Base-by-base conservation (phyloP, 2,113 vertebrate species). In the Coreoperca whiteheadi region DNA sequence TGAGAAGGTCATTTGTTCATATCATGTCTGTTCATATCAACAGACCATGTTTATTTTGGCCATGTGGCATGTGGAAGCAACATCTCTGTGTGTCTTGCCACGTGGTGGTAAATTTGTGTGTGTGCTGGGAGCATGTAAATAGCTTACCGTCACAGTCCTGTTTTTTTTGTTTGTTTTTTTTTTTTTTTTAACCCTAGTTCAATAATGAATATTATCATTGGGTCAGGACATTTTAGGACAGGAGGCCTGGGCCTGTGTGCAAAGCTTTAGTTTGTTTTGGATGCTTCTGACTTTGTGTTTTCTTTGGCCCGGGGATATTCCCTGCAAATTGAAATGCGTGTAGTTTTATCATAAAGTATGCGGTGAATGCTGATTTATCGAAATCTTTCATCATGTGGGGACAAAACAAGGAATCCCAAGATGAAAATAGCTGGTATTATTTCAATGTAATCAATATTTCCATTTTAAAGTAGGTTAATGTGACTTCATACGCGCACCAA, bases 21-120 rank as follows among this genome's bases (percentile, higher is more conserved):
- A 39, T 76, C 54, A 56, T 84, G 48, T n/a, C n/a, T n/a, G n/a
- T n/a, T n/a, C n/a, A n/a, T n/a, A n/a, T n/a, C 50, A 64, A 79
- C 66, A 79, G 74, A 68, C 34, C 51, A 50, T 91, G 85, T 91
- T 89, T 83, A 70, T 86, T 89, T 86, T 81, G 88, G 82, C 80
- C 64, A 89, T 90, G 89, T 89, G 90, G 87, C 83, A 90, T 67
- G 60, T 23, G 72, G 78, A 90, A 87, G 84, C 90, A 90, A 86
- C 32, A 66, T 83, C 41, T 61, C 5, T 83, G 79, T 87, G 64
- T 82, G 43, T 82, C 43, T 86, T 84, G 77, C 69, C 53, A 72
- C 64, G 67, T 81, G 73, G 83, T 74, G 61, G 68, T 71, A 21
- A 16, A 30, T 75, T 25, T 34, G 43, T 20, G 63, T 67, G 50